phyloP scores from a whole-genome alignment of 2,113 vertebrate genomes.

The Serilophus lunatus region DNA sequence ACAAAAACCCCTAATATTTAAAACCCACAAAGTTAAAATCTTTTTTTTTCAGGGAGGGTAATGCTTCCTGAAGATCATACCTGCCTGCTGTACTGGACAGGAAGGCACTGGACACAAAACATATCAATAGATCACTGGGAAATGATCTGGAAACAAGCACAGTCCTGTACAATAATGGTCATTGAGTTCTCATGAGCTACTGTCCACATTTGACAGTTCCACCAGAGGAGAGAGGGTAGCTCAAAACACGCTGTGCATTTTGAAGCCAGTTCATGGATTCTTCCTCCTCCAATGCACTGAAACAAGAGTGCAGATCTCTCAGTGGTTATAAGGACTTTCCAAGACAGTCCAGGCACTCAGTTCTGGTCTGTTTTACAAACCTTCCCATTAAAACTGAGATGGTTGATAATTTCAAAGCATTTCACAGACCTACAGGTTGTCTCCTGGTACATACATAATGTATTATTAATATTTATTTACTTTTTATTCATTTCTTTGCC shows the following conservation, averaged over 20 bases:
- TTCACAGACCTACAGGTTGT: background rate
- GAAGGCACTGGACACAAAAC: background rate
- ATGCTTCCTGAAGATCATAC: background rate
- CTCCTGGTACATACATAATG: background rate
- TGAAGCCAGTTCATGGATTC: background rate
- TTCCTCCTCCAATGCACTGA: background rate
- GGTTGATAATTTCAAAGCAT: background rate
- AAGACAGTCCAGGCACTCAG: background rate
- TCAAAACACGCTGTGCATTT: background rate
- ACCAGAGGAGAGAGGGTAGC: background rate
- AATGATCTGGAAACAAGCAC: background rate
- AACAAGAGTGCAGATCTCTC: background rate
- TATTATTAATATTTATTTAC: background rate
- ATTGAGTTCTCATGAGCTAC: accelerated
- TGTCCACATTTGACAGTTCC: background rate
- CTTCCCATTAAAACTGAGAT: background rate
- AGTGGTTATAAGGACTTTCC: background rate
- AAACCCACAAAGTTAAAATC: background rate
- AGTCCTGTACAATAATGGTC: accelerated
- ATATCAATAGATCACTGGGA: background rate
- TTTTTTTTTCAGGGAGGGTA: background rate
- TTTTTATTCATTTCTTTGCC: background rate
- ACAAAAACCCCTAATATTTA: background rate
- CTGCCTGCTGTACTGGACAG: background rate
- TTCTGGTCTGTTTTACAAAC: background rate